Percentiles rank a stretch among this genome's conserved stretches.
These are phyloP conservation scores for Drosophila setosimentum DNA, from an alignment of 2,888 invertebrate species.

Conservation along the genomic window DNA sequence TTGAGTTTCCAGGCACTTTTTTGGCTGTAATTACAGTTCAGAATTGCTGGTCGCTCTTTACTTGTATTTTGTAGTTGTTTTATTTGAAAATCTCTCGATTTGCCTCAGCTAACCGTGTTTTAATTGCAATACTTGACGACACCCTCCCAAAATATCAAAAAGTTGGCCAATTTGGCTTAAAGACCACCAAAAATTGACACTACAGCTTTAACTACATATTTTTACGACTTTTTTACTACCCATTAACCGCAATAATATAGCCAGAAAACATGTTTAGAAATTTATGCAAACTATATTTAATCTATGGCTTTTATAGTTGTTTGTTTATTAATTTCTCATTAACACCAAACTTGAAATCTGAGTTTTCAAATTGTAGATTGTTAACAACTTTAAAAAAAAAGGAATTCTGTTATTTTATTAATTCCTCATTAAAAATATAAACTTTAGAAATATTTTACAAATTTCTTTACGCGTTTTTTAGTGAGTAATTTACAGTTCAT, in stretches of 20 bases:
- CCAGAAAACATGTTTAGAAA: not conserved
- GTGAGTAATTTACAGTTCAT: not conserved
- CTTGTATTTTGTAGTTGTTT: conserved; percentile 5
- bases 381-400: not conserved
- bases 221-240: not conserved
- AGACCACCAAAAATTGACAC: not conserved
- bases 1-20: conserved; percentile 59
- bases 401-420: not conserved
- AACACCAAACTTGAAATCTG: not conserved
- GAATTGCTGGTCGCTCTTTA: conserved; percentile 6
- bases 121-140: conserved; percentile 27
- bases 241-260: not conserved
- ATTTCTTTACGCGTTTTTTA: no score
- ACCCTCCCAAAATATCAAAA: not conserved
- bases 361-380: not conserved
- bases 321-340: not conserved
- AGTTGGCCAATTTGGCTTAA: conserved; percentile 2
- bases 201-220: not conserved
- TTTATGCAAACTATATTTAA: not conserved
- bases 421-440: not conserved
- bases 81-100: conserved; percentile 27
- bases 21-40: conserved; percentile 48
- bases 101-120: conserved; percentile 27
- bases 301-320: not conserved
- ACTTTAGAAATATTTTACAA: not conserved